phyloP scores from a whole-genome alignment of 2,797 vertebrate species.

The Xenopus petersii region DNA sequence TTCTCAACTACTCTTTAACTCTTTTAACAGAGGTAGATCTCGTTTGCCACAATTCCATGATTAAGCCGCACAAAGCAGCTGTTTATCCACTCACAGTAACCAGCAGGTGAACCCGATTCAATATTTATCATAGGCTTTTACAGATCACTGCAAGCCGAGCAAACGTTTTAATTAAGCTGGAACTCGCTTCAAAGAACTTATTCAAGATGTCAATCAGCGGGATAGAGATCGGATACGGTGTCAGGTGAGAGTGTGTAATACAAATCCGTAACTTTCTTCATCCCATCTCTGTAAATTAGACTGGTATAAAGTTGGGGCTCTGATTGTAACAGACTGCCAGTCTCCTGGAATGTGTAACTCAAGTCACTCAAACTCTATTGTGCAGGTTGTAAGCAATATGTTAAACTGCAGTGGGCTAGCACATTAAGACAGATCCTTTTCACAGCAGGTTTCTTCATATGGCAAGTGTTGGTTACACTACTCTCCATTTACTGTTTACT shows the following conservation, averaged over 20 bases:
- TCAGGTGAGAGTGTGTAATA: conserved; percentile 95
- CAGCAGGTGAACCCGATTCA: conserved; percentile 99
- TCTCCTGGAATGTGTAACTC: conserved; percentile 77
- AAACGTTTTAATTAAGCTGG: conserved; percentile 99
- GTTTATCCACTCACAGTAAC: conserved; percentile 94
- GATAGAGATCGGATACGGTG: conserved; percentile 85
- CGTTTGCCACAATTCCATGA: conserved; percentile 68
- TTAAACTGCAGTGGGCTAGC: conserved; percentile 74
- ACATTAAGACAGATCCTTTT: conserved; percentile 78
- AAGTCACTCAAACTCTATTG: conserved; percentile 76
- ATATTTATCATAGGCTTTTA: conserved; percentile 99
- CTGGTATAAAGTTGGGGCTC: conserved; percentile 68
- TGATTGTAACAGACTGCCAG: conserved; percentile 80
- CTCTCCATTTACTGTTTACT: conserved; percentile 78
- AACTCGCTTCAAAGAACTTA: conserved; percentile 98
- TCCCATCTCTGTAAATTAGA: conserved; percentile 75
- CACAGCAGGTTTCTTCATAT: conserved; percentile 75
- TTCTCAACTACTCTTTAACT: conserved; percentile 64
- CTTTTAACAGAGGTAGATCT: conserved; percentile 59
- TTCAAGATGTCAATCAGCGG: conserved; percentile 95
- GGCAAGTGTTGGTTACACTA: conserved; percentile 77
- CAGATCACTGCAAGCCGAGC: conserved; percentile 97
- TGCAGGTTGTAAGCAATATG: conserved; percentile 82
- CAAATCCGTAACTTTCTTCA: conserved; percentile 81
- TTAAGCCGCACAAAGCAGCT: conserved; percentile 88